Conservation (phyloP, 2,888 invertebrate species). For the Hyppa rectilinea region DNA sequence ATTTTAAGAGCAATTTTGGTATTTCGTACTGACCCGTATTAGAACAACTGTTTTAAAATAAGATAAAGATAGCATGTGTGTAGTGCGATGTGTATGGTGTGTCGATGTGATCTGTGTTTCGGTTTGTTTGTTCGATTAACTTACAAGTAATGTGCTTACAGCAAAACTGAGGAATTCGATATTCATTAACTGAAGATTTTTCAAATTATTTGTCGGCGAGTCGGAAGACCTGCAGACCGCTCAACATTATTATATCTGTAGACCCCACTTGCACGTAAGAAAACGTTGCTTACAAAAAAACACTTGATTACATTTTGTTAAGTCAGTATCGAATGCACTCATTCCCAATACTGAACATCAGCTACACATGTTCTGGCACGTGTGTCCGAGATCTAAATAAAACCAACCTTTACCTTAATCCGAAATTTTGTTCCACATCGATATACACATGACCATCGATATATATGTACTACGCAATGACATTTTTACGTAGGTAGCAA, state of each 20-base stretch:
- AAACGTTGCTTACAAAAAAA: neutral
- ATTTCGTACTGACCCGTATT: too few relatives aligned
- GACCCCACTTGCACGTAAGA: neutral
- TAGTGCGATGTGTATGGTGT: too few relatives aligned
- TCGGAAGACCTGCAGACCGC: neutral
- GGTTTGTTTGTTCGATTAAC: neutral
- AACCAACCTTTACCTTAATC: constrained; percentile 56
- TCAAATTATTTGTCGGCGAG: neutral
- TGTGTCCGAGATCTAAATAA: constrained; percentile 48
- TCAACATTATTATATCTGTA: neutral
- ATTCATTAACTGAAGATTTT: neutral
- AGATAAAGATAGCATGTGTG: too few relatives aligned
- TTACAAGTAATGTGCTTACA: too few relatives aligned
- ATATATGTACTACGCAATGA: constrained; percentile 45
- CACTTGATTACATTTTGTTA: neutral
- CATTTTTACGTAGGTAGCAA: constrained; percentile 49
- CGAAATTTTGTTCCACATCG: constrained; percentile 35
- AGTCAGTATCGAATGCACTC: neutral
- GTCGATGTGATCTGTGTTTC: too few relatives aligned
- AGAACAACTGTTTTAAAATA: too few relatives aligned
- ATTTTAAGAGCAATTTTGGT: too few relatives aligned
- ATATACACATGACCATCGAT: constrained; percentile 48
- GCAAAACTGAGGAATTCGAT: too few relatives aligned
- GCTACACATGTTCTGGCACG: constrained; percentile 11
- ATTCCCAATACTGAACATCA: constrained; percentile 6